Percentiles rank a stretch among this genome's conserved stretches.
These are phyloP conservation scores for Drosophila pseudoobscura DNA, from an alignment of 1,140 invertebrate species.

Conservation along the genomic window DNA sequence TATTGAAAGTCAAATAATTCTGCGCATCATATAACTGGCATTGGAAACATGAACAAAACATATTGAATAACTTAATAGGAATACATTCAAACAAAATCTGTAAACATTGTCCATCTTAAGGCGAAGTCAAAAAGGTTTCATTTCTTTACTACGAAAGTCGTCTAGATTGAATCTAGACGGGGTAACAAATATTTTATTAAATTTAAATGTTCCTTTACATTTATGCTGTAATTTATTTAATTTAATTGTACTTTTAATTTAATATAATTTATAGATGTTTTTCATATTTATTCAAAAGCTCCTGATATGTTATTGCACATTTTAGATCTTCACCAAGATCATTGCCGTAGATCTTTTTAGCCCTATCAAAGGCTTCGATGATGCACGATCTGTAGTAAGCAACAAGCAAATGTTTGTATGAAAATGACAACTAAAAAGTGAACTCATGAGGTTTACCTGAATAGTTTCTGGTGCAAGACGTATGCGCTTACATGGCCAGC, in stretches of 20 bases:
- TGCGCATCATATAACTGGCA: too few relatives aligned
- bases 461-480: constrained; percentile 92
- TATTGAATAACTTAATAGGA: too few relatives aligned
- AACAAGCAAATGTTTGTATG: constrained; percentile 4
- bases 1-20: too few relatives aligned
- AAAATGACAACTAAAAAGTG: background rate
- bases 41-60: too few relatives aligned
- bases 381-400: constrained; percentile 86
- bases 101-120: too few relatives aligned
- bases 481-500: constrained; percentile 96
- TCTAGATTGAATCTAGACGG: too few relatives aligned
- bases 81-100: too few relatives aligned
- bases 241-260: too few relatives aligned
- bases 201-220: background rate
- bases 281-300: constrained; percentile 59
- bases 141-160: too few relatives aligned
- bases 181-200: too few relatives aligned
- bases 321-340: constrained; percentile 45
- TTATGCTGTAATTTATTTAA: background rate
- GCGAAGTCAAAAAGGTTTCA: too few relatives aligned
- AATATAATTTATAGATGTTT: constrained; percentile 29
- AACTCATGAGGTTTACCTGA: constrained; percentile 86
- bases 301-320: constrained; percentile 52
- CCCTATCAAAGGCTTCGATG: constrained; percentile 86
- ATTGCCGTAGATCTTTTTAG: constrained; percentile 84